Base-by-base conservation (phyloP, 2,113 vertebrate genomes). In the Syrmaticus mikado region DNA sequence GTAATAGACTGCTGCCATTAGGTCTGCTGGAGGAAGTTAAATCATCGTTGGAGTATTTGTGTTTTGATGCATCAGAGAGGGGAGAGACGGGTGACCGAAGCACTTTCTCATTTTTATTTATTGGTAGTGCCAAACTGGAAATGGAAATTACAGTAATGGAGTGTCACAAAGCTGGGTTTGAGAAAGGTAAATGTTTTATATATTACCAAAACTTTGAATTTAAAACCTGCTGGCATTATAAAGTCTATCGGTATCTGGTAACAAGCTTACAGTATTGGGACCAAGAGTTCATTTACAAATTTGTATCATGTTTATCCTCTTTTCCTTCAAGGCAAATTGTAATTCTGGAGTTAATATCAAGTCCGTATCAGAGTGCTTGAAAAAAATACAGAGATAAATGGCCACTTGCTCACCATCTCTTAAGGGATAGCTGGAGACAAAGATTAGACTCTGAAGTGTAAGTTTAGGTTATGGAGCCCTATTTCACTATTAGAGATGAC, bases 1-100 rank as follows among this genome's bases (percentile, higher is more conserved):
- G 87, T 89, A 97, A 96, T 81, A 97, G 68, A 81, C 95, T 76
- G 30, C 92, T 96, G 96, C 97, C 92, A 73, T 96, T 97, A 87
- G 96, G 92, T 95, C 96, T 97, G 95, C 94, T 91, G 88, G 97
- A 94, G 73, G 97, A 97, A 82, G 97, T 98, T 67, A 97, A 87
- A 97, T 98, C 99, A 93, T 97, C 96, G 20, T 90, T 94, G 92
- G 97, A 94, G 92, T 98, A 97, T 96, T 97, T 97, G 96, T 98
- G 95, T 96, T 98, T 98, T 2, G 98, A 97, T 81, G 96, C 96
- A 85, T 98, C 98, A 4, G 98, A 98, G 92, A 98, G 96, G 40
- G 98, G 98, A 76, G 99, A 99, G 88, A 98, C 61, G 10, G 99
- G 98, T 46, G 99, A 98, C 87, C 98, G 94, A 25, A 98, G 98